phyloP scores from a whole-genome alignment of 2,113 vertebrate species.

The Holacanthus passer region DNA sequence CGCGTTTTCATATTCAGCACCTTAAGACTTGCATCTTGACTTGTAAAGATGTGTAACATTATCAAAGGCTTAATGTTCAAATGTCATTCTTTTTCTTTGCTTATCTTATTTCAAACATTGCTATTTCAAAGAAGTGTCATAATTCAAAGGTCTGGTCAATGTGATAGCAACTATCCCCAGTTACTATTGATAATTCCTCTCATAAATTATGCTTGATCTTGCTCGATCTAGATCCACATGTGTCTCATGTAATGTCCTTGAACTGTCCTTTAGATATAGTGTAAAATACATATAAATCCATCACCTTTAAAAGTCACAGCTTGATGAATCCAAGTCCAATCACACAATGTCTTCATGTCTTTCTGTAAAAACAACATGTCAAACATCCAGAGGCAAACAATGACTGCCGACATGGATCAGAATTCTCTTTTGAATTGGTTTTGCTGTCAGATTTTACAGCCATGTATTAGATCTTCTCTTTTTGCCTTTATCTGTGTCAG shows the following conservation, averaged over 20 bases:
- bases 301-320: neutral
- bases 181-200: neutral
- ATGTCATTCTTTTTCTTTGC: neutral
- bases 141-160: constrained; percentile 4
- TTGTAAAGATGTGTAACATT: constrained; percentile 17
- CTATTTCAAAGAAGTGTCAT: constrained; percentile 4
- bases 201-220: no score
- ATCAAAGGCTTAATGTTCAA: constrained; percentile 29
- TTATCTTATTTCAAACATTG: constrained; percentile 31
- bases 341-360: neutral
- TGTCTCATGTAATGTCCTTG: neutral
- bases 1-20: neutral
- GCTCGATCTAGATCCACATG: no score
- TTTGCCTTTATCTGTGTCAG: neutral
- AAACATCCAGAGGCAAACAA: neutral
- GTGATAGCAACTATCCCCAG: neutral
- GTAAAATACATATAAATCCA: neutral
- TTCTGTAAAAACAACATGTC: neutral
- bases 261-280: neutral
- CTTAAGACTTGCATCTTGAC: neutral
- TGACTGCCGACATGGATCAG: neutral
- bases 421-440: neutral
- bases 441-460: neutral
- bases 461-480: neutral
- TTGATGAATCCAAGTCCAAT: neutral